These are phyloP conservation scores for Urocynchramus pylzowi DNA, from an alignment of 2,113 vertebrate genomes.

Conservation along the genomic window DNA sequence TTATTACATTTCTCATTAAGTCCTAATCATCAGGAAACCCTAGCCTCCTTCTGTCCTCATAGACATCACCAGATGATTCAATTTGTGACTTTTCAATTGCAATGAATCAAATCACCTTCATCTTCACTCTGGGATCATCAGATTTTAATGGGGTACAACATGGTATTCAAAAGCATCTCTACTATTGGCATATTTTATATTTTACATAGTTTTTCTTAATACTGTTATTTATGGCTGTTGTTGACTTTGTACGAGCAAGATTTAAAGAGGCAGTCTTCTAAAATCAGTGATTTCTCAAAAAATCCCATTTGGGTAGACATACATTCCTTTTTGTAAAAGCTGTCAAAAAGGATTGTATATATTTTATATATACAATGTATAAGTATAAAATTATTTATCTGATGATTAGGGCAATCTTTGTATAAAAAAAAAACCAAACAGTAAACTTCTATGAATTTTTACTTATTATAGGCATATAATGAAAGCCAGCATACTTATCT, in stretches of 20 bases:
- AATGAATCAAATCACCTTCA: background rate
- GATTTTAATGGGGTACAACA: background rate
- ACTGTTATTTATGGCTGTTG: background rate
- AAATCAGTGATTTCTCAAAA: background rate
- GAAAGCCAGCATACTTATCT: background rate
- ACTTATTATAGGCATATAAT: background rate
- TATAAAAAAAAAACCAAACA: background rate
- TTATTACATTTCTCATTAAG: background rate
- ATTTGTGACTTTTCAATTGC: background rate
- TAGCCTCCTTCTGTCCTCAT: background rate
- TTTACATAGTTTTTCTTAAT: background rate
- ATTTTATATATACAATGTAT: background rate
- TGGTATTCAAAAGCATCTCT: background rate
- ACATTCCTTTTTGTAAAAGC: background rate
- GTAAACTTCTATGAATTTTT: background rate
- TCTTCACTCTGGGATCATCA: background rate
- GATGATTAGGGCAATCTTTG: background rate
- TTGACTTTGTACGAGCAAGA: accelerated
- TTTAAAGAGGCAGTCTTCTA: background rate
- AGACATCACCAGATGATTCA: background rate
- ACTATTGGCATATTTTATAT: background rate
- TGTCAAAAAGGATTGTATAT: background rate
- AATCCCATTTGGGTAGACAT: background rate
- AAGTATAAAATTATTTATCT: background rate
- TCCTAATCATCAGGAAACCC: background rate